A percentile compares a stretch with the other conserved stretches of the same genome.
Evolutionary conservation across 2,113 vertebrate genomes (phyloP).

Genomic region (Azemiops feae): DNA sequence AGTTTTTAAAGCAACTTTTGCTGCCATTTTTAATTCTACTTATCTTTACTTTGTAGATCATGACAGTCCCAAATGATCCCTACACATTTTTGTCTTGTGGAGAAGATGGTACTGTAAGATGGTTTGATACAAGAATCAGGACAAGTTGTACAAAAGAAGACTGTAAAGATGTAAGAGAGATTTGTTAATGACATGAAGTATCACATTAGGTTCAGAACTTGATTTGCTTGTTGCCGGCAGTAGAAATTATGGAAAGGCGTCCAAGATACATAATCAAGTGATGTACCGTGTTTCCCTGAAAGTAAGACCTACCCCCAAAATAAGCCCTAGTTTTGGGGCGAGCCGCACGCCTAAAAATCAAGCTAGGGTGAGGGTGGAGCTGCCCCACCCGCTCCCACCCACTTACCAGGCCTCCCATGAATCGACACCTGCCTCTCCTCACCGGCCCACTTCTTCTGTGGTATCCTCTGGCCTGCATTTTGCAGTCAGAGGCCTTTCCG

Average conservation of each 20-base stretch:
- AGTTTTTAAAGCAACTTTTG: neutral
- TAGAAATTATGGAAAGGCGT: neutral
- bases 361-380: too few species aligned
- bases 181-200: slow-evolving; percentile 54
- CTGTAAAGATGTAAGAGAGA: slow-evolving; percentile 94
- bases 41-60: slow-evolving; percentile 76
- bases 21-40: neutral
- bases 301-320: too few species aligned
- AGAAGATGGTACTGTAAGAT: slow-evolving; percentile 96
- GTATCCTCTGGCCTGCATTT: too few species aligned
- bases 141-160: slow-evolving; percentile 98
- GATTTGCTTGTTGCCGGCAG: neutral
- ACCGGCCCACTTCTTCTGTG: too few species aligned
- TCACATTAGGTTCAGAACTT: slow-evolving; percentile 35
- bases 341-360: too few species aligned
- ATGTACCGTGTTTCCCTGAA: neutral
- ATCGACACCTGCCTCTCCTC: too few species aligned
- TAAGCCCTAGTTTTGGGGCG: too few species aligned
- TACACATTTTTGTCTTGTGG: slow-evolving; percentile 98
- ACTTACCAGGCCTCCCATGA: too few species aligned
- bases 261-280: neutral
- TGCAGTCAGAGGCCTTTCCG: too few species aligned
- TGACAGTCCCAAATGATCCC: slow-evolving; percentile 97
- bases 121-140: slow-evolving; percentile 96
- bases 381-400: too few species aligned